phyloP scores from a whole-genome alignment of 1,140 invertebrate genomes.

The Drosophila littoralis region DNA sequence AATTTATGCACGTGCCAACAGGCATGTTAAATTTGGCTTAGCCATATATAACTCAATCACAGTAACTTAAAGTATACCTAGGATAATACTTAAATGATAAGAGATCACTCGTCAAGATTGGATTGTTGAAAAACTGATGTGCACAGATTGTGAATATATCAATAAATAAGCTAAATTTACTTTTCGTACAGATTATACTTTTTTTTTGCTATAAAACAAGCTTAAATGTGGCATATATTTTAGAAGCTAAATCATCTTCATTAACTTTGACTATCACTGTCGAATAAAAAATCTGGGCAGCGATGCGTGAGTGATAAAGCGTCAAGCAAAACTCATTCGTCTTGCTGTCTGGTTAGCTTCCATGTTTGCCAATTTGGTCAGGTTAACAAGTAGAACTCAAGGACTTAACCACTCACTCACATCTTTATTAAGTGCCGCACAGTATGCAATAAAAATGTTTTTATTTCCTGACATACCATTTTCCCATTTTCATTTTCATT shows the following conservation, averaged over 20 bases:
- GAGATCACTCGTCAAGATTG: neutral
- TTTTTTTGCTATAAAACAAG: neutral
- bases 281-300: constrained; percentile 29
- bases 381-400: constrained; percentile 36
- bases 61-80: neutral
- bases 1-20: constrained; percentile 55
- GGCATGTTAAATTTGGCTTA: constrained; percentile 30
- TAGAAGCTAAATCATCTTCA: constrained; percentile 14
- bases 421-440: constrained; percentile 8
- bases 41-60: constrained; percentile 11
- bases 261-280: constrained; percentile 27
- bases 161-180: too few species aligned
- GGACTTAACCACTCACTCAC: constrained; percentile 4
- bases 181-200: too few species aligned
- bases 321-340: constrained; percentile 32
- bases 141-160: too few species aligned
- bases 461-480: neutral
- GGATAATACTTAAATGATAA: neutral
- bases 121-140: too few species aligned
- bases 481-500: constrained; percentile 40
- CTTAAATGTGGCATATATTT: constrained; percentile 3
- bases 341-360: constrained; percentile 28
- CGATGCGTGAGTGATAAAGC: constrained; percentile 32
- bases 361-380: constrained; percentile 41
- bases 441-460: constrained; percentile 42